Base-by-base conservation (phyloP, 30 jellyfish, hydroid and myxozoan species). In the Morbakka virulenta region DNA sequence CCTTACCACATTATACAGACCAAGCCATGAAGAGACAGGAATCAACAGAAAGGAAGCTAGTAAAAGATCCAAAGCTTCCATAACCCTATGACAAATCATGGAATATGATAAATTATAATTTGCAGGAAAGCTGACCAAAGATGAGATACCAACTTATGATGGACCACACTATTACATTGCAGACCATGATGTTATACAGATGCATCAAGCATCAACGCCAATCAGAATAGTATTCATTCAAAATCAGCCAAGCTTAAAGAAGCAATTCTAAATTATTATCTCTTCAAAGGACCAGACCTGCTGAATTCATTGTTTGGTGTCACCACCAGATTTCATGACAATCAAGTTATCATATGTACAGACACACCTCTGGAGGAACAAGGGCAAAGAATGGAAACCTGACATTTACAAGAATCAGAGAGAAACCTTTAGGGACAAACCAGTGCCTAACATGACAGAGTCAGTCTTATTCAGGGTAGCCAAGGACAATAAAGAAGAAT, bases 401-500 rank as follows among this genome's bases (percentile, higher is more conserved):
- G 80, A 74, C 49, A 70, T 74, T 28, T 84, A 74, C 47, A 77
- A 64, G 69, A 74, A 32, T 70, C 67, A 79, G 50, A 50, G 76
- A 33, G 69, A 74, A 67, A 48, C 80, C 50, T 84, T 83, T 67
- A 84, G 95, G 30, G 84, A 84, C 47, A 65, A 66, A 33, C 95
- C 95, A 64, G 83, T 85, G 24, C 89, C 89, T 35, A 85, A 78
- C 34, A 74, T 84, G 85, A 84, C 95, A 25, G 85, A 74, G 61
- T 50, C 28, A 28, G 85, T 79, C 22, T 64, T 84, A 70, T 36
- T 86, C 52, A 74, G 62, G 73, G 62, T 79, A 21, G 86, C 88
- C 21, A 28, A 62, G 49, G 36, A n/a, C 67, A 24, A 48, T 21
- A 36, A 64, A 35, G 24, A 30, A 66, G 41, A 77, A 3, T 77